phyloP scores from a whole-genome alignment of 2,797 vertebrate genomes.

The Fistularia tabacaria region DNA sequence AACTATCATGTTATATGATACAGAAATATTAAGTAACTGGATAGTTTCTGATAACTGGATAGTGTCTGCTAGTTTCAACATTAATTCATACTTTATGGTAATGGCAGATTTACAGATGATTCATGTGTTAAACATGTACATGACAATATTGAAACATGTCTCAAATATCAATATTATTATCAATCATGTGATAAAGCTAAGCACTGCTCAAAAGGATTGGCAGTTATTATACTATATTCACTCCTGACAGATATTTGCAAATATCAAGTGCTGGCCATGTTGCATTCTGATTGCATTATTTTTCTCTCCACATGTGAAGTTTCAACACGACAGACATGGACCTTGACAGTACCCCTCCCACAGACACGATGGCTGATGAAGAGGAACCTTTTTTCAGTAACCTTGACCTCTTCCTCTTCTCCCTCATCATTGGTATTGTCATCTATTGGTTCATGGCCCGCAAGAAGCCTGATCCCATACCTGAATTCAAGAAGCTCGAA shows the following conservation, averaged over 20 bases:
- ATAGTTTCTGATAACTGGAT: too few relatives aligned
- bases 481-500: constrained; percentile 86
- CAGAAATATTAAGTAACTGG: too few relatives aligned
- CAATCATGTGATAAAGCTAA: too few relatives aligned
- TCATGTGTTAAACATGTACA: too few relatives aligned
- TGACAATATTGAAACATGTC: too few relatives aligned
- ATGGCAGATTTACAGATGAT: too few relatives aligned
- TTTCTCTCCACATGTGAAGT: constrained; percentile 13
- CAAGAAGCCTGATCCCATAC: constrained; percentile 87
- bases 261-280: not conserved
- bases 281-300: not conserved
- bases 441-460: constrained; percentile 92
- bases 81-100: too few relatives aligned
- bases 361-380: constrained; percentile 54
- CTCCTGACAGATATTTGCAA: not conserved
- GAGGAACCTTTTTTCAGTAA: constrained; percentile 81
- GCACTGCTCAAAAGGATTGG: too few relatives aligned
- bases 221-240: too few relatives aligned
- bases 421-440: constrained; percentile 81
- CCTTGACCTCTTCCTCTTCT: constrained; percentile 86
- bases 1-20: too few relatives aligned
- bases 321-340: constrained; percentile 70
- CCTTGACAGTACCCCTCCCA: constrained; percentile 51
- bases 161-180: too few relatives aligned
- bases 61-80: too few relatives aligned